Evolutionary conservation across 2,888 invertebrate genomes (phyloP).

Genomic region (Bimastos eiseni): DNA sequence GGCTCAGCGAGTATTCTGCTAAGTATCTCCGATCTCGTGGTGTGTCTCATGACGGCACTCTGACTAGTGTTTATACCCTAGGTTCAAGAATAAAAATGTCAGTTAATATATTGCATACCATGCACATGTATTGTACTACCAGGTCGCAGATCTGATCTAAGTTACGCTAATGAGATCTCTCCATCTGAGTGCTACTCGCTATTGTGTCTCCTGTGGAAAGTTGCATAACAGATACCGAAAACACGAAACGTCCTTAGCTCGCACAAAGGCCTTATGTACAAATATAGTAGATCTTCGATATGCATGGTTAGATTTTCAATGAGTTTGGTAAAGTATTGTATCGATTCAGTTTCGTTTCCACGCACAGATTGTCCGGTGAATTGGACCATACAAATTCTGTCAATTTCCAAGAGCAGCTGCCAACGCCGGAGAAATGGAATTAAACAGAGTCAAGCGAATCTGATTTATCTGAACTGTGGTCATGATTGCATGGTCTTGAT

Average conservation of each 20-base stretch:
- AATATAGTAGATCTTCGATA: constrained; percentile 13
- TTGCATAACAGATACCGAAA: neutral
- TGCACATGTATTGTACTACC: no score
- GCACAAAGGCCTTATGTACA: neutral
- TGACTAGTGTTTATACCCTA: no score
- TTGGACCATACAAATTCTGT: neutral
- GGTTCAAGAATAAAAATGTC: no score
- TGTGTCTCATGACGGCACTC: no score
- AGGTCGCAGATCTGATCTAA: neutral
- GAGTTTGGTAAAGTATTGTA: neutral
- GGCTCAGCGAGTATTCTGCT: no score
- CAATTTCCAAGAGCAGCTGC: neutral
- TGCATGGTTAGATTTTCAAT: neutral
- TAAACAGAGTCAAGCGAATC: neutral
- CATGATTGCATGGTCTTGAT: neutral
- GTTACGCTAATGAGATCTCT: neutral
- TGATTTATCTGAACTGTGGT: neutral
- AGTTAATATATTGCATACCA: no score
- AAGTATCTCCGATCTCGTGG: no score
- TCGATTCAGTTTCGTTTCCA: neutral
- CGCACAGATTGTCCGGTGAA: neutral
- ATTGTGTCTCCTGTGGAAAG: neutral
- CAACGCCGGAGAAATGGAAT: neutral
- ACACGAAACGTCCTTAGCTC: neutral
- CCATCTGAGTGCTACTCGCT: neutral